These are phyloP conservation scores for Bombylius discolor DNA, from an alignment of 2,888 invertebrate genomes.

Conservation along the genomic window DNA sequence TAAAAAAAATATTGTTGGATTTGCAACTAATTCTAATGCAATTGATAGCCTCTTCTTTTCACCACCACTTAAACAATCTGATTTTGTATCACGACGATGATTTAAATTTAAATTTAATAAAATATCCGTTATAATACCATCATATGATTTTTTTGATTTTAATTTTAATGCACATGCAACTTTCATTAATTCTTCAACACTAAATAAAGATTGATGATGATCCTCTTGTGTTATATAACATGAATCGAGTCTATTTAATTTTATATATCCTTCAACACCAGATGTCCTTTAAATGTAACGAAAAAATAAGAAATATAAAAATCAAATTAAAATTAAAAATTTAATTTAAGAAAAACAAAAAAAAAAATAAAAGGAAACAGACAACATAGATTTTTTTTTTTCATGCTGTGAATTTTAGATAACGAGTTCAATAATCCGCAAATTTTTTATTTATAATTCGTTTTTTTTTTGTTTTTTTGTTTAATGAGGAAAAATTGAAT, in stretches of 20 bases:
- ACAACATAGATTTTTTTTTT: no score
- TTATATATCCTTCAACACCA: slow-evolving; percentile 53
- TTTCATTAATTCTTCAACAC: slow-evolving; percentile 63
- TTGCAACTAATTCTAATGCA: slow-evolving; percentile 69
- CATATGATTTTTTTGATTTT: slow-evolving; percentile 22
- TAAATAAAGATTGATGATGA: slow-evolving; percentile 56
- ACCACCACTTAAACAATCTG: slow-evolving; percentile 56
- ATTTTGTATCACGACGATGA: slow-evolving; percentile 30
- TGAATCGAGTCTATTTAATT: slow-evolving; percentile 59
- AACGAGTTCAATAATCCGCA: no score
- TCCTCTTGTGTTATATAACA: slow-evolving; percentile 77
- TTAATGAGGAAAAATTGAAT: no score
- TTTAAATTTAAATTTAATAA: slow-evolving; percentile 30
- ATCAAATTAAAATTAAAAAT: no score
- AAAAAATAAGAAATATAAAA: slow-evolving; percentile 3
- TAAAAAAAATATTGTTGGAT: slow-evolving; percentile 70
- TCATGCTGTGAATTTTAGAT: no score
- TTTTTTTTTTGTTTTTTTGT: no score
- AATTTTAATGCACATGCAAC: slow-evolving; percentile 65
- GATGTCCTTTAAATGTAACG: slow-evolving; percentile 39
- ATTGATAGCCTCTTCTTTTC: slow-evolving; percentile 69
- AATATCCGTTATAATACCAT: slow-evolving; percentile 28
- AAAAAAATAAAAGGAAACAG: no score
- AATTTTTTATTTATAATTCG: no score
- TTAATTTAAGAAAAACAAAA: no score